Evolutionary conservation across 1,140 invertebrate species (phyloP), one percentile per base, ranked within the genome.

Genomic region (Pseudomyrmex flavicornis): DNA sequence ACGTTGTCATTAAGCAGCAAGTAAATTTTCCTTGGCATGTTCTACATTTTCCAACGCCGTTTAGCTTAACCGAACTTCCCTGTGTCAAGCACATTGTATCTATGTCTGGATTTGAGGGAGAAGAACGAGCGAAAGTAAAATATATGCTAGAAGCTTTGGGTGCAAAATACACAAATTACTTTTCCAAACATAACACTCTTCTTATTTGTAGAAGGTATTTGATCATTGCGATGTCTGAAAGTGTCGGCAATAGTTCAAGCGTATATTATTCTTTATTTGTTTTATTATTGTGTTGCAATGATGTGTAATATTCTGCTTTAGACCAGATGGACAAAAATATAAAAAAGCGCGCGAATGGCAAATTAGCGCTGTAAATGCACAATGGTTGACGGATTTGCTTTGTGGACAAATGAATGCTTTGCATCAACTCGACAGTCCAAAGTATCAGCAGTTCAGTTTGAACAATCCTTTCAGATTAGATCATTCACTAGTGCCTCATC

Each of bases 341-440:
- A 95, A 96, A 87, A 97, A 98, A 89, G 98, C 99, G 0, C 96
- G 97, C 62, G 98, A 99, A 92, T 99, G 98, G 97, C 96, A 95
- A 88, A 96, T 96, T 17, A 97, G 97, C 15, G 96, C 98, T 2
- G 98, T 99, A 0, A 99, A 98, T 93, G 97, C 97, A 8, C 96
- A 97, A 83, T 99, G 99, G 98, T 94, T 99, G 61, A 98, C 97
- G 74, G 98, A 99, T 93, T 95, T 99, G 56, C 95, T 99, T 85
- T 96, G 99, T 82, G 99, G 98, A 1, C 97, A 98, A 92, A 96
- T 97, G 92, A 97, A 95, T 87, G 97, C 97, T 4, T 94, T 98
- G 0, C 96, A 97, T 91, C 97, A 97, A 94, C 96, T 96, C 70
- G 97, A 98, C 87, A 97, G 96, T 91, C 96, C 96, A 0, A 98